Evolutionary conservation across 2,797 vertebrate species (phyloP).

Genomic region (Picus viridis): DNA sequence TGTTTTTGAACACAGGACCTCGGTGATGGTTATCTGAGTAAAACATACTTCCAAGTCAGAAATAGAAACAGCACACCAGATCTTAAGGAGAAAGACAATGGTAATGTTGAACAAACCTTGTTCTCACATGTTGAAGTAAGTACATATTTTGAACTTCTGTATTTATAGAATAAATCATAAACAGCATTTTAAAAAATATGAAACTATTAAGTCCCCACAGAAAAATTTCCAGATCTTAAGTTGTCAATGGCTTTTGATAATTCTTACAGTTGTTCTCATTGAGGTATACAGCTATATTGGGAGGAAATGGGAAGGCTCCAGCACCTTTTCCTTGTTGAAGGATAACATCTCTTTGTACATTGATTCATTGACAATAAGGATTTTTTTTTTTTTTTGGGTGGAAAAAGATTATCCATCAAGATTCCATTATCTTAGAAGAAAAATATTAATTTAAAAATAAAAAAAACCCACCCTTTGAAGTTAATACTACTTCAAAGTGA

Average conservation of each 20-base stretch:
- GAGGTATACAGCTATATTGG: background rate
- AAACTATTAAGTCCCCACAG: background rate
- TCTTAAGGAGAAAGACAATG: constrained; percentile 36
- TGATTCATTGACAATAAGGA: background rate
- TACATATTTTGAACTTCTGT: background rate
- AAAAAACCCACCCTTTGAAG: background rate
- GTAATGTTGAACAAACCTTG: background rate
- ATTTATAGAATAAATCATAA: background rate
- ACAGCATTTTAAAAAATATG: background rate
- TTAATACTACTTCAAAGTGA: background rate
- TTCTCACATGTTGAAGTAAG: constrained; percentile 73
- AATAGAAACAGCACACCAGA: constrained; percentile 40
- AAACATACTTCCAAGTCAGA: constrained; percentile 79
- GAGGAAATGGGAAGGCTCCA: background rate
- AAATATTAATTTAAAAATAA: background rate
- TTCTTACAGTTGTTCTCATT: background rate
- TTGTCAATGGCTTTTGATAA: background rate
- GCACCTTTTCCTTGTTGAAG: background rate
- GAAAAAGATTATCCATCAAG: background rate
- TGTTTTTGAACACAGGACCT: constrained; percentile 72
- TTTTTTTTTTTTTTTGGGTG: background rate
- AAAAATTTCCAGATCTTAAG: background rate
- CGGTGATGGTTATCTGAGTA: constrained; percentile 83
- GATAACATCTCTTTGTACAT: background rate
- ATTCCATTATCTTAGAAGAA: background rate